phyloP scores from a whole-genome alignment of 2,797 vertebrate species.

The Rhinichthys osculus region DNA sequence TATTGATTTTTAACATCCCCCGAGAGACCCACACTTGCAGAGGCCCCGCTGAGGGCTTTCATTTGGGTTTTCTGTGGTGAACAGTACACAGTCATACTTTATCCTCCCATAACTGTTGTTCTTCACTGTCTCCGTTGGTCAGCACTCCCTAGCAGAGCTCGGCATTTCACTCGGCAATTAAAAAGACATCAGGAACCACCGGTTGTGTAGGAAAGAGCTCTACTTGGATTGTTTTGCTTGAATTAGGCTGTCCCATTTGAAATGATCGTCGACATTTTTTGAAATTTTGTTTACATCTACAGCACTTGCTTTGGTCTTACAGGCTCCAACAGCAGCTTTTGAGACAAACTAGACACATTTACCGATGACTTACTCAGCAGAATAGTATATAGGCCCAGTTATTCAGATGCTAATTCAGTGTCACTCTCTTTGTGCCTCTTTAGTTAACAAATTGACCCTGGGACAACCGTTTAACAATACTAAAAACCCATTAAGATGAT shows the following conservation, averaged over 20 bases:
- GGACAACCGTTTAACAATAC: constrained; percentile 6
- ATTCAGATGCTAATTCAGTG: constrained; percentile 44
- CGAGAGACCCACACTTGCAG: constrained; percentile 10
- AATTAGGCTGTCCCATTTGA: not conserved
- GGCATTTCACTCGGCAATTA: constrained; percentile 47
- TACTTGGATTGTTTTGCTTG: not conserved
- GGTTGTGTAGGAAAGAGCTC: not conserved
- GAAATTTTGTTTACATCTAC: not conserved
- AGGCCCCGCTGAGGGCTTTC: constrained; percentile 33
- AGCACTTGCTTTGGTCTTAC: not conserved
- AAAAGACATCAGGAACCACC: constrained; percentile 38
- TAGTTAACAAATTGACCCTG: constrained; percentile 28
- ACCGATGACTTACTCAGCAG: constrained; percentile 17
- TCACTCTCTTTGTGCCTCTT: constrained; percentile 34
- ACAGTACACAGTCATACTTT: constrained; percentile 34
- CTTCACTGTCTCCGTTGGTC: constrained; percentile 42
- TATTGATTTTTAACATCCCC: constrained; percentile 41
- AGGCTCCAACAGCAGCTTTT: not conserved
- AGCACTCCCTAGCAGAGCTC: constrained; percentile 37
- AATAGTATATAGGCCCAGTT: not conserved
- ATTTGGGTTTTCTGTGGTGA: constrained; percentile 40
- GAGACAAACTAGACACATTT: not conserved
- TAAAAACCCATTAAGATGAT: constrained; percentile 30
- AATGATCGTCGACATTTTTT: not conserved
- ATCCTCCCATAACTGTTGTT: constrained; percentile 50